phyloP scores from a whole-genome alignment of 2,113 vertebrate genomes.

The Rhegmatorhina hoffmannsi region DNA sequence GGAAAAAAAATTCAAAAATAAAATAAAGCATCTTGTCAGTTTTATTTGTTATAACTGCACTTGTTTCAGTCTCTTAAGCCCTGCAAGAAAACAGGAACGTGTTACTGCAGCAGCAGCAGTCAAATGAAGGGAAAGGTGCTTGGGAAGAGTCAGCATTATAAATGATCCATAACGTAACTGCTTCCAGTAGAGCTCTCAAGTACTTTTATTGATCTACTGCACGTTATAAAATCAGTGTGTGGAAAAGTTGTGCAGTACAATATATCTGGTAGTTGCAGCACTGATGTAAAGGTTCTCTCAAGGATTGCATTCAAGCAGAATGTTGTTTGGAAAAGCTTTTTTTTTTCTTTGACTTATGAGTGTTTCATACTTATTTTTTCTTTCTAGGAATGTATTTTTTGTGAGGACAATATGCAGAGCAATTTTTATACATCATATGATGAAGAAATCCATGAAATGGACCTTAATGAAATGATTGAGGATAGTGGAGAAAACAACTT shows the following conservation, averaged over 20 bases:
- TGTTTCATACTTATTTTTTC: neutral
- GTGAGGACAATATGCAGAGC: conserved; percentile 73
- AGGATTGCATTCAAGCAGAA: fast-evolving
- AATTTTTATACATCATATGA: conserved; percentile 61
- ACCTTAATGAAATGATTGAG: conserved; percentile 78
- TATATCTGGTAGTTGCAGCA: neutral
- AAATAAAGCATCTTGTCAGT: neutral
- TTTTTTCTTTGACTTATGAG: neutral
- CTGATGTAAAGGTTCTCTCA: neutral
- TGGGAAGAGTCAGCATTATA: neutral
- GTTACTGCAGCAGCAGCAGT: neutral
- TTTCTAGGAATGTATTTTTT: conserved; percentile 87
- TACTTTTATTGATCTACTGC: neutral
- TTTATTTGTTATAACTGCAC: neutral
- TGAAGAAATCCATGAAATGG: conserved; percentile 79
- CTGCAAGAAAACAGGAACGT: neutral
- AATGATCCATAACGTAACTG: neutral
- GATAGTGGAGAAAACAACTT: conserved; percentile 60
- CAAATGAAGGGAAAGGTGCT: neutral
- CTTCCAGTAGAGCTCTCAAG: neutral
- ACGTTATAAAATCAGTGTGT: neutral
- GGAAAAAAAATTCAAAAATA: neutral
- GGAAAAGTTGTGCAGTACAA: neutral
- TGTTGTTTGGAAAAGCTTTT: neutral
- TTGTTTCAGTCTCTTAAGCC: neutral